phyloP scores from a whole-genome alignment of 2,888 invertebrate species.

The Apamea crenata region DNA sequence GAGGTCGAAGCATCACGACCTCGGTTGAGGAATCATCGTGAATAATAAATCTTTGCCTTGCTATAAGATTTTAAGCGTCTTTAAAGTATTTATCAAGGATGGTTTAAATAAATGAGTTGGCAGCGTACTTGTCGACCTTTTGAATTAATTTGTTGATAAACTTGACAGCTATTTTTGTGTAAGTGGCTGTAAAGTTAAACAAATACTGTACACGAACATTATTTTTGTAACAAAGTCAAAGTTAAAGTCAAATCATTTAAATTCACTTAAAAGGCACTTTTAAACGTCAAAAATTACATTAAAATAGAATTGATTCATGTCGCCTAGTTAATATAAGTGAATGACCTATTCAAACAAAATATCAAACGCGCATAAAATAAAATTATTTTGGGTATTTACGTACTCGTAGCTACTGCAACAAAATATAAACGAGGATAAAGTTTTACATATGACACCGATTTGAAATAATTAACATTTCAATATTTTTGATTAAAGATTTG shows the following conservation, averaged over 20 bases:
- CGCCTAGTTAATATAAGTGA: background rate
- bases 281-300: too few species aligned
- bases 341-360: background rate
- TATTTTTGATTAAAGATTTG: constrained; percentile 28
- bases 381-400: background rate
- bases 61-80: constrained; percentile 59
- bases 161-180: constrained; percentile 3
- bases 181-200: background rate
- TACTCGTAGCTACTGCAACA: background rate
- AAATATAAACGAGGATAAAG: background rate
- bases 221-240: background rate
- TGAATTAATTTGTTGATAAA: constrained; percentile 11
- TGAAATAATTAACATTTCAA: constrained; percentile 21
- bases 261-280: too few species aligned
- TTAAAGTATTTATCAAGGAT: constrained; percentile 59
- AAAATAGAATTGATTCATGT: too few species aligned
- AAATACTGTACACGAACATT: background rate
- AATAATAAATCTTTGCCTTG: constrained; percentile 67
- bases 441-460: constrained; percentile 16
- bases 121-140: constrained; percentile 42
- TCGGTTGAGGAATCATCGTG: constrained; percentile 59
- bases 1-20: constrained; percentile 61
- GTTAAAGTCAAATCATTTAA: too few species aligned
- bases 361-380: too few species aligned
- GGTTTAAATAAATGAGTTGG: constrained; percentile 31